A percentile compares a stretch with the other conserved stretches of the same genome.
Evolutionary conservation across 2,888 invertebrate genomes (phyloP).

Genomic region (Gasteruption jaculator): DNA sequence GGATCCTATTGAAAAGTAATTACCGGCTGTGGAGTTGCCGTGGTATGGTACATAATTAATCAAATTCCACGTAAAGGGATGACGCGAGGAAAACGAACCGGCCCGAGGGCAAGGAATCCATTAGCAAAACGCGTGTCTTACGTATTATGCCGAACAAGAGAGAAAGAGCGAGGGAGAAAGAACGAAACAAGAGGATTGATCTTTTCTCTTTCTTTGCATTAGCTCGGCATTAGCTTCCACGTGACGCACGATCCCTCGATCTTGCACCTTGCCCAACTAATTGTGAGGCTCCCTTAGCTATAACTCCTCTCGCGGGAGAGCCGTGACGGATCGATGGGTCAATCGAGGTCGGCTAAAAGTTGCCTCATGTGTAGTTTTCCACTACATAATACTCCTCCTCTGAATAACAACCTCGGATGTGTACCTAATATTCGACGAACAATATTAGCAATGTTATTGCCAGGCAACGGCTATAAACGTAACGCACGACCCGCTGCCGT

Average conservation of each 20-base stretch:
- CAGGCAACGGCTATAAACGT: no score
- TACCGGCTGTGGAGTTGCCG: conserved; percentile 36
- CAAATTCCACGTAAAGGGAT: conserved; percentile 42
- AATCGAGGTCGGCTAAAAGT: conserved; percentile 35
- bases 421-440: no score
- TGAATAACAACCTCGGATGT: no score
- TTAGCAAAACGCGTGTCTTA: conserved; percentile 38
- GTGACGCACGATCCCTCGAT: conserved; percentile 32
- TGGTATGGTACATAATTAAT: conserved; percentile 39
- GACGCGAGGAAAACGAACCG: conserved; percentile 43
- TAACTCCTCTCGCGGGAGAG: conserved; percentile 22
- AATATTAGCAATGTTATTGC: no score
- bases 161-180: conserved; percentile 13
- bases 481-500: no score
- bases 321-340: conserved; percentile 33
- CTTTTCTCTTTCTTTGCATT: no score
- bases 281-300: conserved; percentile 29
- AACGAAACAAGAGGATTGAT: no score
- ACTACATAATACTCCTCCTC: no score
- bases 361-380: no score
- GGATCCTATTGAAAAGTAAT: conserved; percentile 43
- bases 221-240: conserved; percentile 29
- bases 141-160: conserved; percentile 17
- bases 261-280: conserved; percentile 32
- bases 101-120: conserved; percentile 38